Percentiles rank a stretch among this genome's conserved stretches.
Conservation (phyloP, 2,888 invertebrate species). For the Cryptocephalus primarius region DNA sequence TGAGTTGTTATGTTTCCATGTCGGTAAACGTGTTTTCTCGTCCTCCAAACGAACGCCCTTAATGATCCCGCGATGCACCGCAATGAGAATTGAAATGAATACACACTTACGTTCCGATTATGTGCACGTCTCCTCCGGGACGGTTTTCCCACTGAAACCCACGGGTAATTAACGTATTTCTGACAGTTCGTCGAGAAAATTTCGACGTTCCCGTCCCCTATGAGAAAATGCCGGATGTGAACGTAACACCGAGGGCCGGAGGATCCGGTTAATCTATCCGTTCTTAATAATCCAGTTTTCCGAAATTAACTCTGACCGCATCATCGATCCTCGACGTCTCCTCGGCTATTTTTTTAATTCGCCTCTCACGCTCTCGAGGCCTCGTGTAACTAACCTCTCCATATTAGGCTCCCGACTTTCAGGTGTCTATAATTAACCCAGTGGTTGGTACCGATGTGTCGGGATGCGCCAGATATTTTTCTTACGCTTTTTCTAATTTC, state of each 20-base stretch:
- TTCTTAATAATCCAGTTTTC: no score
- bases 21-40: constrained; percentile 18
- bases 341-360: neutral
- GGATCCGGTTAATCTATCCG: constrained; percentile 14
- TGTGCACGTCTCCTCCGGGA: no score
- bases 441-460: neutral
- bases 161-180: no score
- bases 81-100: constrained; percentile 42
- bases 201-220: neutral
- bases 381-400: constrained; percentile 31
- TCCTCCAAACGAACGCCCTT: constrained; percentile 40
- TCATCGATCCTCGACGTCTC: no score
- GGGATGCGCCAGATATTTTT: neutral
- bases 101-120: no score
- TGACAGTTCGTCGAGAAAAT: no score
- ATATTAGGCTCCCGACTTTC: constrained; percentile 33
- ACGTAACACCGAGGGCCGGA: constrained; percentile 25
- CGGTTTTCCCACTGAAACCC: no score
- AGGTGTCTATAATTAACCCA: constrained; percentile 30
- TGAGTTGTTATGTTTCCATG: constrained; percentile 12
- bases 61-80: constrained; percentile 47
- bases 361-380: constrained; percentile 4
- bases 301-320: no score
- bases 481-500: neutral
- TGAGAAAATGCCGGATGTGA: constrained; percentile 36